phyloP scores from a whole-genome alignment of 1,140 invertebrate genomes.

The Cydia strobilella region DNA sequence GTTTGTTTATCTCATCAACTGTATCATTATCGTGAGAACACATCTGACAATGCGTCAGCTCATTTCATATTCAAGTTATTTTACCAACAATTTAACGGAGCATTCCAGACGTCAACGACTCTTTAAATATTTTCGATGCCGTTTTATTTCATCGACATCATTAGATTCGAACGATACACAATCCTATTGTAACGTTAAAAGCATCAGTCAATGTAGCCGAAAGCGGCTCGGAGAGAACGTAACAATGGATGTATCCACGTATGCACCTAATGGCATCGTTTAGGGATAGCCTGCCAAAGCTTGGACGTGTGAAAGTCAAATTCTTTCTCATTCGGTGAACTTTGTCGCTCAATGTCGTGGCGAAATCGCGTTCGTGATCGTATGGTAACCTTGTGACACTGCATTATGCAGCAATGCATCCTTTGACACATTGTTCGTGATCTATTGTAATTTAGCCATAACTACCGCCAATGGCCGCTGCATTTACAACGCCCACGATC shows the following conservation, averaged over 20 bases:
- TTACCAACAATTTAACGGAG: conserved; percentile 17
- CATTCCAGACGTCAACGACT: conserved; percentile 7
- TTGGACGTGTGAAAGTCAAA: conserved; percentile 39
- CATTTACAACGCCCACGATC: conserved; percentile 43
- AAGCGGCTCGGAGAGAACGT: conserved; percentile 13
- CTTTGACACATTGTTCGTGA: conserved; percentile 31
- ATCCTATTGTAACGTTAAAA: conserved; percentile 15
- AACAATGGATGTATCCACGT: conserved; percentile 23
- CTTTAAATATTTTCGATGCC: neutral
- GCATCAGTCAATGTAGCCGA: conserved; percentile 25
- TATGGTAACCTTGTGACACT: conserved; percentile 39
- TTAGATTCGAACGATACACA: conserved; percentile 19
- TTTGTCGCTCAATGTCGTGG: conserved; percentile 48
- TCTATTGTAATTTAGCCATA: conserved; percentile 13
- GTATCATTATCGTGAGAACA: conserved; percentile 66
- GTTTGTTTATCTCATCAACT: conserved; percentile 61
- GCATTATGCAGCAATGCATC: conserved; percentile 41
- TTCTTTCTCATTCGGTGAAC: conserved; percentile 32
- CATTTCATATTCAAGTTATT: conserved; percentile 66
- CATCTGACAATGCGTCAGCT: conserved; percentile 42
- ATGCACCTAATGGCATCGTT: conserved; percentile 29
- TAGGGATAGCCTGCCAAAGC: conserved; percentile 21
- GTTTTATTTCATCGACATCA: conserved; percentile 19
- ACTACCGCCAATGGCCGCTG: conserved; percentile 34
- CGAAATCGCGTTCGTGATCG: conserved; percentile 40